Conservation (phyloP, 2,113 vertebrate genomes). For the Nipponia nippon region DNA sequence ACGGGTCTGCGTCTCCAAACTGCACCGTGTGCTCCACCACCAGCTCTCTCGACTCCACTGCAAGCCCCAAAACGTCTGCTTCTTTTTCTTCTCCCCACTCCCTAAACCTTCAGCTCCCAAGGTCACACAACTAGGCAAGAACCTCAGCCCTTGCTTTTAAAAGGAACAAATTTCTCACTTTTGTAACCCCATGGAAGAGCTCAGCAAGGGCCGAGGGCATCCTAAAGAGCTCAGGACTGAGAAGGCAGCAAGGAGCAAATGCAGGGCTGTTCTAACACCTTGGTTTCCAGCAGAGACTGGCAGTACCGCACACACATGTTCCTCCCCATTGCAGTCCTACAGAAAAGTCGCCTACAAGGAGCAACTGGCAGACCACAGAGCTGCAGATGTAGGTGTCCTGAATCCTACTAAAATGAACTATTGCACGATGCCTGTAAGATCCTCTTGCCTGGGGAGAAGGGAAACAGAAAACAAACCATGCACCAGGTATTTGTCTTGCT, state of each 20-base stretch:
- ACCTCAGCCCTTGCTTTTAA: neutral
- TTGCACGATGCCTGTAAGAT: neutral
- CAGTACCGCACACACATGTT: neutral
- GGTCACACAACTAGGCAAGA: neutral
- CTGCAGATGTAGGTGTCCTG: neutral
- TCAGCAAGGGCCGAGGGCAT: neutral
- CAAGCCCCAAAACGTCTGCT: fast-evolving
- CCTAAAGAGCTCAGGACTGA: neutral
- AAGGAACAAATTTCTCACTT: neutral
- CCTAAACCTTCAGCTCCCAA: neutral
- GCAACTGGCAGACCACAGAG: neutral
- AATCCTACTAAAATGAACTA: neutral
- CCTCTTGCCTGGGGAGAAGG: neutral
- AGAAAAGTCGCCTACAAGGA: neutral
- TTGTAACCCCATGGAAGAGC: neutral
- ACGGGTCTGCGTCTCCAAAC: fast-evolving
- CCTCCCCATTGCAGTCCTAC: neutral
- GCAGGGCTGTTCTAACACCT: neutral
- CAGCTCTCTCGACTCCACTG: neutral
- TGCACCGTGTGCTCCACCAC: neutral
- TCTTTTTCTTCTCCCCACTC: neutral
- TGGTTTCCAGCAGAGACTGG: neutral
- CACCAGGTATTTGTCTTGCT: neutral
- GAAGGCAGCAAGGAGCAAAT: neutral
- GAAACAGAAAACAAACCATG: neutral